Conservation (phyloP, 2,113 vertebrate genomes). For the Acrocephalus kingi region DNA sequence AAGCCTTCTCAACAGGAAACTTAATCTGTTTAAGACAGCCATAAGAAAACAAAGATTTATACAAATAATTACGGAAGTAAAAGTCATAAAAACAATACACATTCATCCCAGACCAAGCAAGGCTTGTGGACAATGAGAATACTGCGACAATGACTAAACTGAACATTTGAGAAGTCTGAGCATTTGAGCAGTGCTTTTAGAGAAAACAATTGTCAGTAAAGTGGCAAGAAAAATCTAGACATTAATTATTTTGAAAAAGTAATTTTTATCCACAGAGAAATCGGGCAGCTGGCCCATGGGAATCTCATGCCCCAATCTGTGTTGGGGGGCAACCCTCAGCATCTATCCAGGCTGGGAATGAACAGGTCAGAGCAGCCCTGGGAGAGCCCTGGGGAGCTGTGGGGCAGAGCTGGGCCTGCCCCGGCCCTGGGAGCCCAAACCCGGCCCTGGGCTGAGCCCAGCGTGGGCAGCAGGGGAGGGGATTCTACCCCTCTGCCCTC, state of each 20-base stretch:
- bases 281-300: accelerated
- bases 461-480: background rate
- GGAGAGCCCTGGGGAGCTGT: too few relatives aligned
- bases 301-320: background rate
- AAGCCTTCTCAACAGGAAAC: background rate
- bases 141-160: background rate
- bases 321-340: background rate
- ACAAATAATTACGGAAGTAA: background rate
- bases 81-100: background rate
- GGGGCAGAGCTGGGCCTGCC: too few relatives aligned
- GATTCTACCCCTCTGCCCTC: background rate
- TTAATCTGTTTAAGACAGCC: background rate
- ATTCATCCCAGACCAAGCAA: background rate
- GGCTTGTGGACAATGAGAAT: background rate
- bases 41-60: background rate
- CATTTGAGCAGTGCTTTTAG: background rate
- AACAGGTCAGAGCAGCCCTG: background rate
- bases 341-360: background rate
- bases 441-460: background rate
- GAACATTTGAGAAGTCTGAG: background rate
- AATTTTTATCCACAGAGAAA: background rate
- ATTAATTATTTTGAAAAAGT: background rate
- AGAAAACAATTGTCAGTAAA: background rate
- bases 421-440: background rate
- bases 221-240: background rate